Evolutionary conservation across 2,888 invertebrate species (phyloP).

Genomic region (Tetragnatha montana): DNA sequence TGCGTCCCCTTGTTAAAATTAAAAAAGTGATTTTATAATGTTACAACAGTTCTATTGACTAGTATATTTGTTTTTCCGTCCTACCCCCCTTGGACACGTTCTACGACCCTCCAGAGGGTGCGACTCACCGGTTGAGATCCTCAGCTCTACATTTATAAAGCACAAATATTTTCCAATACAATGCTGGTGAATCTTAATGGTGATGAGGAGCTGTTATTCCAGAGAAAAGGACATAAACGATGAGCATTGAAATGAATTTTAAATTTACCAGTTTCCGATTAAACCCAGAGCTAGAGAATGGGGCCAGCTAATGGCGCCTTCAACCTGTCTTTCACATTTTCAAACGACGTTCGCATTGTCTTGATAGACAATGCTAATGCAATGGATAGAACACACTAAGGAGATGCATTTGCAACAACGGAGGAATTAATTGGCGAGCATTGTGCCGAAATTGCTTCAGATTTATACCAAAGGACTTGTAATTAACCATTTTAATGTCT

Average conservation of each 20-base stretch:
- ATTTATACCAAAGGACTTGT: not conserved
- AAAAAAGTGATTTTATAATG: too few species aligned
- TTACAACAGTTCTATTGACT: too few species aligned
- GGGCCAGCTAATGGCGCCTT: not conserved
- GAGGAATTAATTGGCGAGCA: not conserved
- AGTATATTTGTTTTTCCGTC: too few species aligned
- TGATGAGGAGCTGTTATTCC: too few species aligned
- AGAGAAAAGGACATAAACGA: not conserved
- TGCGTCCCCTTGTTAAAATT: too few species aligned
- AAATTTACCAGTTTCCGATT: not conserved
- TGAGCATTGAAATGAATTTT: not conserved
- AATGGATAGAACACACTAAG: not conserved
- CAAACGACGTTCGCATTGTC: not conserved
- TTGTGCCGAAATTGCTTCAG: not conserved
- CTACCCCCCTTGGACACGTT: too few species aligned
- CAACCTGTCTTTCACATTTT: not conserved
- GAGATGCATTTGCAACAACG: not conserved
- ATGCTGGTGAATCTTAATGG: too few species aligned
- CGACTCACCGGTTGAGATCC: too few species aligned
- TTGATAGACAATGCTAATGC: not conserved
- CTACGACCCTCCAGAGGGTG: too few species aligned
- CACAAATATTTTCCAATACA: too few species aligned
- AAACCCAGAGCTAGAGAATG: not conserved
- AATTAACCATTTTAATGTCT: not conserved
- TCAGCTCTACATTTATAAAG: too few species aligned